Conservation (phyloP, 2,888 invertebrate species). For the Anorthoa munda region DNA sequence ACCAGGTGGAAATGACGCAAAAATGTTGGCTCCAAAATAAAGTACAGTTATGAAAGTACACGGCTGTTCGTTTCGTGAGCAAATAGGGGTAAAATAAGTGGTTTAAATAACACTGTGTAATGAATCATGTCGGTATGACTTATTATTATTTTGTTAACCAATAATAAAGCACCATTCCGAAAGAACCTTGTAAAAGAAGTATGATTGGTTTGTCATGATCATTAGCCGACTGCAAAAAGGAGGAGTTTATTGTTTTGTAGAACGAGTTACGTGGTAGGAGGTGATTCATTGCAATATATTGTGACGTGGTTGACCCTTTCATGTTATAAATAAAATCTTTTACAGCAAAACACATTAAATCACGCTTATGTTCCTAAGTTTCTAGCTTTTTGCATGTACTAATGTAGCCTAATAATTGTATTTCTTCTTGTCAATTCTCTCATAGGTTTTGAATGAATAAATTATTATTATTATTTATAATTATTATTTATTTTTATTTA, state of each 20-base stretch:
- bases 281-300: background rate
- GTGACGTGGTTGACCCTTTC: no score
- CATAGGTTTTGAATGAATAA: no score
- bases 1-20: slow-evolving; percentile 53
- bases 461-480: no score
- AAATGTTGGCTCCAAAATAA: slow-evolving; percentile 57
- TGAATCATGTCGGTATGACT: slow-evolving; percentile 37
- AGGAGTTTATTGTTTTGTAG: background rate
- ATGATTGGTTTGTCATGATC: background rate
- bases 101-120: slow-evolving; percentile 36
- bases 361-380: no score
- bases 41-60: slow-evolving; percentile 61
- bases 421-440: no score
- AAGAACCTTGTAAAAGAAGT: background rate
- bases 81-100: slow-evolving; percentile 50
- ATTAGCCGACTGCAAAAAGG: background rate
- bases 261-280: no score
- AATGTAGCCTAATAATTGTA: no score
- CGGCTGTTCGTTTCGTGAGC: slow-evolving; percentile 43
- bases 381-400: no score
- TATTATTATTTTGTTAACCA: background rate
- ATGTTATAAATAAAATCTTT: no score
- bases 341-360: no score
- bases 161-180: slow-evolving; percentile 4
- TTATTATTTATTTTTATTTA: no score